A percentile compares a stretch with the other conserved stretches of the same genome.
Evolutionary conservation across 2,113 vertebrate species (phyloP).

Genomic region (Anoplopoma fimbria): DNA sequence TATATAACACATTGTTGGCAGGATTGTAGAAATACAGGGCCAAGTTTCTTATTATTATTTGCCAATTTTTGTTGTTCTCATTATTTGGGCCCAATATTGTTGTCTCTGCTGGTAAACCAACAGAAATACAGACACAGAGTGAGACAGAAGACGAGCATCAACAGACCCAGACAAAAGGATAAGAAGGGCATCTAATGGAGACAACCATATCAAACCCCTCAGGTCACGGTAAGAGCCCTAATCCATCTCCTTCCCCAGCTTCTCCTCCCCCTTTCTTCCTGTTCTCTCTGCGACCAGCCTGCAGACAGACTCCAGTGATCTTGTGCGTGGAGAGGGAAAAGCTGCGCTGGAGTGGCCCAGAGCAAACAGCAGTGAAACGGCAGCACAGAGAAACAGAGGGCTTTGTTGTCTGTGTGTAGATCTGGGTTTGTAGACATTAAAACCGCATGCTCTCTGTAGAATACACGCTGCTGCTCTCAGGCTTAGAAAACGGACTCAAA

Average conservation of each 20-base stretch:
- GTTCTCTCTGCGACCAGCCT: conserved; percentile 42
- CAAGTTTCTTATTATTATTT: not conserved
- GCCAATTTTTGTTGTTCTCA: not conserved
- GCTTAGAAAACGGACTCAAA: conserved; percentile 7
- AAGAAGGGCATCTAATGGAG: conserved; percentile 13
- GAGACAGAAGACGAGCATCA: not conserved
- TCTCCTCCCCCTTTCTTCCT: not conserved
- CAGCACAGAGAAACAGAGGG: conserved; percentile 45
- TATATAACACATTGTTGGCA: not conserved
- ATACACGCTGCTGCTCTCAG: conserved; percentile 2
- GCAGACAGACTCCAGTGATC: conserved; percentile 40
- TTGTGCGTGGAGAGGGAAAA: not conserved
- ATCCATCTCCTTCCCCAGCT: conserved; percentile 2
- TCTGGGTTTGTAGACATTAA: conserved; percentile 44
- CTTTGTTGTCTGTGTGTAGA: conserved; percentile 64
- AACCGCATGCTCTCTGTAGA: conserved; percentile 7
- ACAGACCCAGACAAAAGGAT: conserved; percentile 12
- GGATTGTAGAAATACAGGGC: not conserved
- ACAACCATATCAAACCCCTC: conserved; percentile 49
- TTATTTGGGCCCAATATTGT: not conserved
- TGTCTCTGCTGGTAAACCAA: conserved; percentile 8
- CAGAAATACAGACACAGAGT: not conserved
- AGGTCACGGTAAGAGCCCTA: conserved; percentile 26
- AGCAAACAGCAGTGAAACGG: conserved; percentile 45
- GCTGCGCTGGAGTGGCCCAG: conserved; percentile 43